phyloP scores from a whole-genome alignment of 2,113 vertebrate species.

The Alethe castanea region DNA sequence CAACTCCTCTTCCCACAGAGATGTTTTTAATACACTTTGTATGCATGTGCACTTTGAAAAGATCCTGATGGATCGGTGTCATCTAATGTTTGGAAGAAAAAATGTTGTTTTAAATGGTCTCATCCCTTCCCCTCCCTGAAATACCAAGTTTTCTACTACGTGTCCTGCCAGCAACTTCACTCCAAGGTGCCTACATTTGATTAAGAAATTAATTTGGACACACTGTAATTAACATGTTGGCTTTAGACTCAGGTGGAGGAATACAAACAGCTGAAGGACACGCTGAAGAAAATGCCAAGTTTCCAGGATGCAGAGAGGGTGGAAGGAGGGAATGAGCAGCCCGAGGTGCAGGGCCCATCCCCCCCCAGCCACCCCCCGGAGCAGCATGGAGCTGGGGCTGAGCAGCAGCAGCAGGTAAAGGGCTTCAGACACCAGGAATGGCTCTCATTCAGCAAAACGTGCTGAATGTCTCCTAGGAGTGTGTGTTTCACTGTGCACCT shows the following conservation, averaged over 20 bases:
- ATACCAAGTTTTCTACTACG: neutral
- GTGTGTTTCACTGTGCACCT: accelerated
- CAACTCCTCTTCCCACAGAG: slow-evolving; percentile 38
- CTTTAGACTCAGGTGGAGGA: slow-evolving; percentile 89
- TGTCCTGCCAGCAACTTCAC: neutral
- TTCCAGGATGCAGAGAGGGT: slow-evolving; percentile 61
- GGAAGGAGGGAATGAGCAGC: slow-evolving; percentile 4
- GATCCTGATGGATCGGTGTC: slow-evolving; percentile 17
- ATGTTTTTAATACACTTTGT: slow-evolving; percentile 49
- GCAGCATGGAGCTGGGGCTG: neutral
- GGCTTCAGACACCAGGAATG: accelerated
- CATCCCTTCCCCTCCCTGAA: neutral
- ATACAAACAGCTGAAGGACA: slow-evolving; percentile 88
- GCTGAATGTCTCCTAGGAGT: neutral
- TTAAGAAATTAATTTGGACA: neutral
- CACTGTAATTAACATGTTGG: neutral
- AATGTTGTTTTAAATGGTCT: neutral
- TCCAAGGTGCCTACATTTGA: neutral
- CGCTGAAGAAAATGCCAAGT: slow-evolving; percentile 79
- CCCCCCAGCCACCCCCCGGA: neutral
- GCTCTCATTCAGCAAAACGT: accelerated
- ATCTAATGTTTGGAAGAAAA: slow-evolving; percentile 3
- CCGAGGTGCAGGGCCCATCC: neutral
- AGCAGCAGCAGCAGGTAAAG: slow-evolving; percentile 55
- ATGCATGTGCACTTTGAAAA: slow-evolving; percentile 69